Percentiles rank a stretch among this genome's conserved stretches.
Evolutionary conservation across 1,140 invertebrate genomes (phyloP).

Genomic region (Coelopa frigida): DNA sequence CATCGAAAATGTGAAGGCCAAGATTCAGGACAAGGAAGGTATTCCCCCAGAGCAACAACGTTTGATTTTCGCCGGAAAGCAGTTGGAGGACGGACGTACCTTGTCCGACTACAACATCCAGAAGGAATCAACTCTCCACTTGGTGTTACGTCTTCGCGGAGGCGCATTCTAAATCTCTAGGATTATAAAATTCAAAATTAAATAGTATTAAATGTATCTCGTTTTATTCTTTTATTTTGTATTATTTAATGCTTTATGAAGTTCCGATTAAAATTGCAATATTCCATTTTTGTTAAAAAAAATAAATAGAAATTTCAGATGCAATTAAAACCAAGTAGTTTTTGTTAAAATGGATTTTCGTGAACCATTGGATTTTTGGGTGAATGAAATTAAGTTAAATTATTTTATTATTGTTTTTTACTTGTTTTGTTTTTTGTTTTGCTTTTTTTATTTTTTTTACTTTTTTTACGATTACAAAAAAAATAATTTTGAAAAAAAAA

Average conservation of each 20-base stretch:
- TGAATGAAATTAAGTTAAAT: no score
- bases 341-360: no score
- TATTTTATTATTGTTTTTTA: no score
- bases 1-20: slow-evolving; percentile 70
- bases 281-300: slow-evolving; percentile 2
- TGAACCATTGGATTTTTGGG: no score
- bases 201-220: slow-evolving; percentile 9
- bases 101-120: slow-evolving; percentile 68
- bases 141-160: slow-evolving; percentile 72
- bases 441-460: no score
- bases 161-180: slow-evolving; percentile 74
- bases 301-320: background rate
- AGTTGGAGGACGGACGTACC: slow-evolving; percentile 58
- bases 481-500: no score
- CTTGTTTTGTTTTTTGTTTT: no score
- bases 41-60: slow-evolving; percentile 61
- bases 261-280: slow-evolving; percentile 1
- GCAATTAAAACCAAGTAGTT: no score
- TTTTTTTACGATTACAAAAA: no score
- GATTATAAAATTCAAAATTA: slow-evolving; percentile 78
- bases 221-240: slow-evolving; percentile 5
- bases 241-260: slow-evolving; percentile 1
- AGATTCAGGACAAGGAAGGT: slow-evolving; percentile 67
- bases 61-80: slow-evolving; percentile 62
- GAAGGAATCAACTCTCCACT: slow-evolving; percentile 82